Evolutionary conservation across 2,113 vertebrate species (phyloP), one percentile per base, ranked within the genome.

Genomic region (Tragelaphus scriptus): DNA sequence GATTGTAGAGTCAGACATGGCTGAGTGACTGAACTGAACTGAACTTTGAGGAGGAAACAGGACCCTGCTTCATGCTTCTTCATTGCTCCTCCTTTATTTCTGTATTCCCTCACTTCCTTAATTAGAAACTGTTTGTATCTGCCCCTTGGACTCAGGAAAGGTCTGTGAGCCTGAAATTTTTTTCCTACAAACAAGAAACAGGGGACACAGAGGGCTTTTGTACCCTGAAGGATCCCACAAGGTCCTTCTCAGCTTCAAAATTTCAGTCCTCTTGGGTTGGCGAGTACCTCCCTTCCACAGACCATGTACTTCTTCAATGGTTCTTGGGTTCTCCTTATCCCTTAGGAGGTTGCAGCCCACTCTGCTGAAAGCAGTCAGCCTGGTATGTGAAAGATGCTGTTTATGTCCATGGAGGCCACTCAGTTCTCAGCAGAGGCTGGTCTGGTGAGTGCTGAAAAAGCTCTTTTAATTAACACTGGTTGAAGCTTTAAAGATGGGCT

Each of bases 341-440:
- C 47, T 77, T 55, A 30, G 26, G 19, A n/a, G 59, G 40, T 9
- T 26, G 3, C 11, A 30, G 51, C 14, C 25, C 28, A 47, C 11
- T 55, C 21, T 9, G 8, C 49, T 28, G 26, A 56, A 28, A 12
- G 44, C 6, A 51, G 32, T 23, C 40, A 26, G 32, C 23, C 5
- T n/a, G 7, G 10, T 26, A 16, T 63, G 21, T 32, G 32, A n/a
- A 53, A 55, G 12, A 1, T 7, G 0, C 10, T 1, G 6, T 8
- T 32, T 12, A 19, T 8, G 61, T 16, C 21, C 40, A 26, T 0
- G 28, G 71, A 63, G 82, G 25, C 30, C 6, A 5, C 49, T 49
- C 58, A n/a, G 51, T n/a, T 53, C 51, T 59, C 44, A 44, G 79
- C 47, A 55, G 44, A 86, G 30, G 21, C 47, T 25, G 80, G 49